Evolutionary conservation across 2,113 vertebrate species (phyloP).

Genomic region (Lepus timidus): DNA sequence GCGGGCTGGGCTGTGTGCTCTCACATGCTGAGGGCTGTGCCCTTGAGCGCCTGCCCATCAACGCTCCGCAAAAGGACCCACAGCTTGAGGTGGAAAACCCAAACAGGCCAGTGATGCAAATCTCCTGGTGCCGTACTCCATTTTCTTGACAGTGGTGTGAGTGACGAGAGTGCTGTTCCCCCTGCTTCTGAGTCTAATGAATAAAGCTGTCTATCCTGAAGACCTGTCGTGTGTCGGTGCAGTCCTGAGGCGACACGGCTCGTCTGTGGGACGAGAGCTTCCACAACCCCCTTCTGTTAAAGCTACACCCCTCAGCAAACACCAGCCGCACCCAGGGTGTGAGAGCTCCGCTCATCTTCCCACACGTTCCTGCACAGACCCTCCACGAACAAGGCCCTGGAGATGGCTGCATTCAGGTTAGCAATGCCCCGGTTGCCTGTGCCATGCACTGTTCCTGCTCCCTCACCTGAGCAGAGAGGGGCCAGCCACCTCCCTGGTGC

Average conservation of each 20-base stretch:
- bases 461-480: accelerated
- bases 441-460: too few species aligned
- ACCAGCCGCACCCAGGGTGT: not conserved
- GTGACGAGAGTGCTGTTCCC: not conserved
- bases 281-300: not conserved
- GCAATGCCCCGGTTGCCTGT: not conserved
- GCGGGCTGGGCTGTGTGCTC: not conserved
- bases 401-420: not conserved
- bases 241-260: not conserved
- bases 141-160: not conserved
- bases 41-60: too few species aligned
- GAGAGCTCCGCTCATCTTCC: not conserved
- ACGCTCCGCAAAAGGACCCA: not conserved
- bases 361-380: not conserved
- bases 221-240: not conserved
- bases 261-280: not conserved
- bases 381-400: accelerated
- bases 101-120: not conserved
- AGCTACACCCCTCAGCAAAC: not conserved
- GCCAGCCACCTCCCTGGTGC: not conserved
- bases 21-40: not conserved
- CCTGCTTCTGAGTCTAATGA: not conserved
- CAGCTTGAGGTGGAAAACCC: not conserved
- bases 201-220: not conserved
- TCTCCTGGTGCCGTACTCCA: not conserved